Base-by-base conservation (phyloP, 2,113 vertebrate genomes). In the Tyrannus savana region DNA sequence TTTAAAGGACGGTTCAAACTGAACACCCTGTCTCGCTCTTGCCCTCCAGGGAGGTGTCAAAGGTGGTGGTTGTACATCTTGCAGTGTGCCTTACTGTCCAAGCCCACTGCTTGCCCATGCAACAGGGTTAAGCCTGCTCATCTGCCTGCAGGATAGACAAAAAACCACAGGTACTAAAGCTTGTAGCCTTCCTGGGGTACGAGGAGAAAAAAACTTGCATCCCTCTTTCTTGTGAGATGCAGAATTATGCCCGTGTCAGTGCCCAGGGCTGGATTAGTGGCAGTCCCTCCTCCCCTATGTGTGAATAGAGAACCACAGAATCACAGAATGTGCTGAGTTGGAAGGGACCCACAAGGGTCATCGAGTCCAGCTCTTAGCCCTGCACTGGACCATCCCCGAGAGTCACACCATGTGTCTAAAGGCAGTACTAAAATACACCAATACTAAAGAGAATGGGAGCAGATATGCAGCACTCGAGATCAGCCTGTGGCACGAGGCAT, bases 391-490 rank as follows among this genome's bases (percentile, higher is more conserved):
- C 18, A 41, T 41, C 7, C 27, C 37, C 60, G 30, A 30, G 37
- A 41, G 37, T 63, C 60, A 30, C 60, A 30, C 60, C 12, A 13
- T 19, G 27, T 63, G 37, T 12, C 37, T 63, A 41, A 63, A 30
- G 25, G 13, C 23, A 25, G 27, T 19, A 30, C 39, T 21, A 30
- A 41, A 63, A 63, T 42, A 41, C 19, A 42, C 28, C 14, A 7
- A 3, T 16, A 3, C 22, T 39, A 0, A 46, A 59, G 50, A 7
- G 25, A 22, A 0, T 21, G 10, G 4, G 60, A 56, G 49, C 11
- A 33, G 31, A 56, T 7, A 2, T 0, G 3, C 7, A 31, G 28
- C 19, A 5, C 28, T 39, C 0, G 0, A 9, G n/a, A 7, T n/a
- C 39, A 41, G 7, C 8, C 71, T 44, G 27, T 25, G 39, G 19